Conservation (phyloP, 2,797 vertebrate species). For the Acanthurus tractus region DNA sequence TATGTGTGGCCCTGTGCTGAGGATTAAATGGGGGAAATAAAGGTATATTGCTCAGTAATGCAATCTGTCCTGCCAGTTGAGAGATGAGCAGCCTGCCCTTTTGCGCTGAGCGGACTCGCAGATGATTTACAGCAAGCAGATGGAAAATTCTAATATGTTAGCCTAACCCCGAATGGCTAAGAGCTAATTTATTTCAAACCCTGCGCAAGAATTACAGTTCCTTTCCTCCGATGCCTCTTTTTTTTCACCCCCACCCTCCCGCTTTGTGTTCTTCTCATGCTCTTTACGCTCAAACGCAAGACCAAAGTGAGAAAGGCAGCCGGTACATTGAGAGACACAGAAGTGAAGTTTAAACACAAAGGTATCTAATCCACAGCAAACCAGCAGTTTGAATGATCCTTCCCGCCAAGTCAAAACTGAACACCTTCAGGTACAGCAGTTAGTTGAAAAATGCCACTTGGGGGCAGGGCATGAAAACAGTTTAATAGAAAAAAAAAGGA, state of each 20-base stretch:
- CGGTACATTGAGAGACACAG: neutral
- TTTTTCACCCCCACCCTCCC: neutral
- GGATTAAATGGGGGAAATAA: conserved; percentile 82
- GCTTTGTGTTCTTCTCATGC: neutral
- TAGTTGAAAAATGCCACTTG: conserved; percentile 62
- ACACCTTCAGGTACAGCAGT: conserved; percentile 58
- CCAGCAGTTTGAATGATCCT: conserved; percentile 44
- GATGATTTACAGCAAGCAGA: conserved; percentile 83
- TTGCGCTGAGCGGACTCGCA: conserved; percentile 72
- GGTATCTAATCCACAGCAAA: conserved; percentile 53
- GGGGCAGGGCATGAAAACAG: conserved; percentile 57
- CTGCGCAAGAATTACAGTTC: conserved; percentile 77
- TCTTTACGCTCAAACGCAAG: conserved; percentile 22
- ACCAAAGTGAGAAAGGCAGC: conserved; percentile 22
- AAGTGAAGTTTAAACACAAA: conserved; percentile 21
- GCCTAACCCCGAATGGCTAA: conserved; percentile 82
- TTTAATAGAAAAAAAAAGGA: conserved; percentile 63
- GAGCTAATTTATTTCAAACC: conserved; percentile 83
- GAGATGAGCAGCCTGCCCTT: conserved; percentile 84
- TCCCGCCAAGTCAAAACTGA: conserved; percentile 54
- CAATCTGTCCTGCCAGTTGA: conserved; percentile 80
- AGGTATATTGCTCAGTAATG: conserved; percentile 84
- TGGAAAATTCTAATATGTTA: conserved; percentile 85
- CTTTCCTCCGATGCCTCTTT: conserved; percentile 27
- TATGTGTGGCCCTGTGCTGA: conserved; percentile 48